Conservation (phyloP, 2,888 invertebrate genomes). For the Andrena fulva region DNA sequence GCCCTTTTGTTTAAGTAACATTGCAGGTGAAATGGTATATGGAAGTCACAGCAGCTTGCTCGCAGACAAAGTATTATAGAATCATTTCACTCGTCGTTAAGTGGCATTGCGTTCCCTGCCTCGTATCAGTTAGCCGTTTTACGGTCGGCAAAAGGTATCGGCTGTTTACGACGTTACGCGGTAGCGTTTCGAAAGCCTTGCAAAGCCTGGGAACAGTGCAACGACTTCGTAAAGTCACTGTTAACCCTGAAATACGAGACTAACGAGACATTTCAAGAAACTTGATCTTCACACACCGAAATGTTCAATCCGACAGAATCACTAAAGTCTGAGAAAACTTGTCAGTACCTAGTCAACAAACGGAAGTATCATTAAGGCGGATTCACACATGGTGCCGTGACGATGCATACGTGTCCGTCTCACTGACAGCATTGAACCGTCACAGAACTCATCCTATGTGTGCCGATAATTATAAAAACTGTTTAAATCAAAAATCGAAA, state of each 20-base stretch:
- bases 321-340: not conserved
- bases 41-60: not conserved
- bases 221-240: constrained; percentile 46
- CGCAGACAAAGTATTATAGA: constrained; percentile 6
- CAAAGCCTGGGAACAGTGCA: constrained; percentile 54
- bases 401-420: too few species aligned
- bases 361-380: too few species aligned
- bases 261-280: constrained; percentile 42
- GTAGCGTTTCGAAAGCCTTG: constrained; percentile 49
- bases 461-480: not conserved
- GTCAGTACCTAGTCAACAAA: too few species aligned
- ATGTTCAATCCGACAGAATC: not conserved
- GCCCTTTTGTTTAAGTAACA: too few species aligned
- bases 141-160: constrained; percentile 48
- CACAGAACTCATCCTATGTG: too few species aligned
- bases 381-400: too few species aligned
- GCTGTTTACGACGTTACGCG: constrained; percentile 61
- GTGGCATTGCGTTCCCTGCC: constrained; percentile 32
- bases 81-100: constrained; percentile 41
- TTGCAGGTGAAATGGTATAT: not conserved
- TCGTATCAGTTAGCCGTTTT: constrained; percentile 63
- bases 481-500: not conserved
- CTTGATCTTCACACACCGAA: not conserved
- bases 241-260: constrained; percentile 28
- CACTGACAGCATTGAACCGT: too few species aligned